These are phyloP conservation scores for Villa cingulata DNA, from an alignment of 2,888 invertebrate genomes.

Conservation along the genomic window DNA sequence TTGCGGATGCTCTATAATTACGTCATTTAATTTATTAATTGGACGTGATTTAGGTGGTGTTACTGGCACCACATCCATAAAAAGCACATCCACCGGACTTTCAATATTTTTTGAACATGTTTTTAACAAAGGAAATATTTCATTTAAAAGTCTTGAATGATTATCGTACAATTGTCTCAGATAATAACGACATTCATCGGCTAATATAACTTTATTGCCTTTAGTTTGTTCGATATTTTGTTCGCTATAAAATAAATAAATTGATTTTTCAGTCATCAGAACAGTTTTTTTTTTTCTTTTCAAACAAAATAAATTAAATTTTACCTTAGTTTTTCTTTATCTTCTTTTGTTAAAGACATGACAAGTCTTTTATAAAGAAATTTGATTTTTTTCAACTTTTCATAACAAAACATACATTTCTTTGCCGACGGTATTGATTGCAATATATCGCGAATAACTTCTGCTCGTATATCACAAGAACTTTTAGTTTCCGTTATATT, in stretches of 20 bases:
- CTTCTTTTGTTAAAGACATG: slow-evolving; percentile 23
- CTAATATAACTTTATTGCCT: slow-evolving; percentile 40
- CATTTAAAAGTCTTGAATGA: slow-evolving; percentile 52
- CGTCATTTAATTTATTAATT: slow-evolving; percentile 25
- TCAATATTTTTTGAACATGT: slow-evolving; percentile 30
- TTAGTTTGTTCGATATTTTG: not conserved
- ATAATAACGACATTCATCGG: slow-evolving; percentile 52
- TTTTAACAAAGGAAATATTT: slow-evolving; percentile 57
- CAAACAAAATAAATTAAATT: too few species aligned
- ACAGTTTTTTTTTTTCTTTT: too few species aligned
- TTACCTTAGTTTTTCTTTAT: slow-evolving; percentile 21
- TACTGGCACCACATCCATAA: slow-evolving; percentile 71
- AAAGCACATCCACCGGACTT: slow-evolving; percentile 71
- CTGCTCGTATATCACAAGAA: slow-evolving; percentile 25
- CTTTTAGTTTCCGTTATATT: slow-evolving; percentile 24
- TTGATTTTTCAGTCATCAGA: too few species aligned
- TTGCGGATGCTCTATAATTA: slow-evolving; percentile 65
- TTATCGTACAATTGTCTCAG: slow-evolving; percentile 57
- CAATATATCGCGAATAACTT: slow-evolving; percentile 25
- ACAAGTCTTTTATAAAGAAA: slow-evolving; percentile 28
- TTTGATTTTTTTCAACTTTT: slow-evolving; percentile 23
- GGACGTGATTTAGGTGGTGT: slow-evolving; percentile 80
- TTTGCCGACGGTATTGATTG: slow-evolving; percentile 19
- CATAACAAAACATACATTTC: slow-evolving; percentile 28
- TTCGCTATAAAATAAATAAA: not conserved